Conservation (phyloP, 35 echinoderm and acorn worm species). For the Lytechinus variegatus region DNA sequence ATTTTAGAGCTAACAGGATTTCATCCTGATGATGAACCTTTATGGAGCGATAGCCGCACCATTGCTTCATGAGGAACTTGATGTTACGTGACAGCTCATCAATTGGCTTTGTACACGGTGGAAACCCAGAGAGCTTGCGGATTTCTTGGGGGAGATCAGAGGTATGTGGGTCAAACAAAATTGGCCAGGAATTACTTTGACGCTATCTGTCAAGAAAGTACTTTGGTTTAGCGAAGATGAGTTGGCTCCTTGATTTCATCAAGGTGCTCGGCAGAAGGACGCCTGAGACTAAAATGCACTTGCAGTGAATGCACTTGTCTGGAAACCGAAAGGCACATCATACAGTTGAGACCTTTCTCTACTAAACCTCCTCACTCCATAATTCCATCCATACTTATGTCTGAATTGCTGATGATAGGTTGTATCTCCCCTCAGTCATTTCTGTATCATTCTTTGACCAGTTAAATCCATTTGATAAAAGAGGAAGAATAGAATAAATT, state of each 20-base stretch:
- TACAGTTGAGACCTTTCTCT: background rate
- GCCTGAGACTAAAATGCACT: background rate
- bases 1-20: background rate
- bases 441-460: background rate
- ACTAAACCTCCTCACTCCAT: too few relatives aligned
- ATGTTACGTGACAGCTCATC: background rate
- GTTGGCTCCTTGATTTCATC: background rate
- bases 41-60: background rate
- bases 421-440: background rate
- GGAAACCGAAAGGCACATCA: background rate
- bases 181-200: constrained; percentile 10
- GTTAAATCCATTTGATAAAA: background rate
- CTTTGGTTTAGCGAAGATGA: background rate
- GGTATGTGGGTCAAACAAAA: constrained; percentile 1
- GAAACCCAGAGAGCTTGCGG: background rate
- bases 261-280: background rate
- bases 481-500: background rate
- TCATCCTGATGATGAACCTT: background rate
- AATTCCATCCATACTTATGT: background rate
- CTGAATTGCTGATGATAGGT: background rate
- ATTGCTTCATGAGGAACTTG: background rate
- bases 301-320: background rate
- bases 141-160: background rate
- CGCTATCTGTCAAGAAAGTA: constrained; percentile 2
- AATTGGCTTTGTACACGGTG: background rate